phyloP scores from a whole-genome alignment of 2,113 vertebrate species.

The Ondatra zibethicus region DNA sequence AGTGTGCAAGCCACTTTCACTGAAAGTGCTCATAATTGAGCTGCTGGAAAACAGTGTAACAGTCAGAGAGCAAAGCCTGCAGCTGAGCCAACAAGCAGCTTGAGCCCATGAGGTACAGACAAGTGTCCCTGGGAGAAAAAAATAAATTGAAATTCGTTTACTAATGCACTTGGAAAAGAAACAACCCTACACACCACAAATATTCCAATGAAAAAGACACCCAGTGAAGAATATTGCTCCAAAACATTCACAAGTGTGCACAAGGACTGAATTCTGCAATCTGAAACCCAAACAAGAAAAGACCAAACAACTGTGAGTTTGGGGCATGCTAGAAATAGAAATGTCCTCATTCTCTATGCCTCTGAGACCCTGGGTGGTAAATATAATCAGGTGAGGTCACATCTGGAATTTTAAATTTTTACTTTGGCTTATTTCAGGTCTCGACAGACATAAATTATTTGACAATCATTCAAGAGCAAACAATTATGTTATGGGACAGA shows the following conservation, averaged over 20 bases:
- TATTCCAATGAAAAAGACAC: not conserved
- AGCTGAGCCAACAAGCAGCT: not conserved
- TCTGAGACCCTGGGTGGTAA: not conserved
- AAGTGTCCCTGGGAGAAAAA: constrained; percentile 35
- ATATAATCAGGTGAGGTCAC: constrained; percentile 13
- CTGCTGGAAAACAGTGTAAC: not conserved
- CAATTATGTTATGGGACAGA: not conserved
- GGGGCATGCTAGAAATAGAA: constrained; percentile 6
- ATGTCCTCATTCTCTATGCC: not conserved
- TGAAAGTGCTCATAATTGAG: constrained; percentile 25
- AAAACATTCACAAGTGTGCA: not conserved
- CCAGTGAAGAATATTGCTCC: constrained; percentile 31
- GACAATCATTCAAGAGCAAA: not conserved
- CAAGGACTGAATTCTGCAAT: not conserved
- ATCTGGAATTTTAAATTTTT: constrained; percentile 15
- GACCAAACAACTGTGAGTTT: not conserved
- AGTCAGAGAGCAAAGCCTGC: not conserved
- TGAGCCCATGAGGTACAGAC: not conserved
- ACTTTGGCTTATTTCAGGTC: constrained; percentile 25
- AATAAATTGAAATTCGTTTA: constrained; percentile 16
- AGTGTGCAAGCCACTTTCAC: not conserved
- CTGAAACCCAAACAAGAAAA: constrained; percentile 24
- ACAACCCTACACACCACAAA: not conserved
- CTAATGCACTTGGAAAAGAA: constrained; percentile 21
- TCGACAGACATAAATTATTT: not conserved